Evolutionary conservation across 1,140 invertebrate species (phyloP).

Genomic region (Trichomalopsis sarcophagae): DNA sequence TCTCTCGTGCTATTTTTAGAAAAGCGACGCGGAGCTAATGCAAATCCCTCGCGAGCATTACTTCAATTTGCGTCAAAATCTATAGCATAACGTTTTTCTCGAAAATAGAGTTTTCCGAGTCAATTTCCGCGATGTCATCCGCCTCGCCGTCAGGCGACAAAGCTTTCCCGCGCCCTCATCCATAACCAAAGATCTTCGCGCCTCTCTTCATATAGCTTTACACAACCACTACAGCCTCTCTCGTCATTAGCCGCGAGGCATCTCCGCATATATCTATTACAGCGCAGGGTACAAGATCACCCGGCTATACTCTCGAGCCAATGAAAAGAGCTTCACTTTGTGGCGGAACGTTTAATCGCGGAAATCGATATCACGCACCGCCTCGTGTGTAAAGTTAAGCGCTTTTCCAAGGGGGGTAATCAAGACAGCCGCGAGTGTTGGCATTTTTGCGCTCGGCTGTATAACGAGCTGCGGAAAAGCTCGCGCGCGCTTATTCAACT

Average conservation of each 20-base stretch:
- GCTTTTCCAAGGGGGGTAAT: neutral
- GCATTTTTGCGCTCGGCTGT: neutral
- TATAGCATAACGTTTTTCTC: no score
- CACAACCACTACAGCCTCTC: neutral
- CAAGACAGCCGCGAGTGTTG: neutral
- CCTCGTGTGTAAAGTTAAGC: no score
- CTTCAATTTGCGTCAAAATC: no score
- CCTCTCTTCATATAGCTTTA: neutral
- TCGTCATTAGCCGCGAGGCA: neutral
- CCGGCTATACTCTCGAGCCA: neutral
- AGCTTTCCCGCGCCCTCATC: neutral
- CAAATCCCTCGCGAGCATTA: no score
- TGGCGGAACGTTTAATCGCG: conserved; percentile 3
- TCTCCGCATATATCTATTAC: neutral
- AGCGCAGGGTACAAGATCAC: neutral
- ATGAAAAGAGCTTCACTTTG: conserved; percentile 18
- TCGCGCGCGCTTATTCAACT: no score
- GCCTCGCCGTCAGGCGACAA: no score
- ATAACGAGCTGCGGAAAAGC: neutral
- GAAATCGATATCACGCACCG: conserved; percentile 14
- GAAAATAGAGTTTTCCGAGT: no score
- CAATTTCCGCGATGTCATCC: no score
- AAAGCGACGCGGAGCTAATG: no score
- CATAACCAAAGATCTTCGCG: neutral
- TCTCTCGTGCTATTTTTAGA: no score